phyloP scores from a whole-genome alignment of 2,113 vertebrate species.

The Melospiza melodia region DNA sequence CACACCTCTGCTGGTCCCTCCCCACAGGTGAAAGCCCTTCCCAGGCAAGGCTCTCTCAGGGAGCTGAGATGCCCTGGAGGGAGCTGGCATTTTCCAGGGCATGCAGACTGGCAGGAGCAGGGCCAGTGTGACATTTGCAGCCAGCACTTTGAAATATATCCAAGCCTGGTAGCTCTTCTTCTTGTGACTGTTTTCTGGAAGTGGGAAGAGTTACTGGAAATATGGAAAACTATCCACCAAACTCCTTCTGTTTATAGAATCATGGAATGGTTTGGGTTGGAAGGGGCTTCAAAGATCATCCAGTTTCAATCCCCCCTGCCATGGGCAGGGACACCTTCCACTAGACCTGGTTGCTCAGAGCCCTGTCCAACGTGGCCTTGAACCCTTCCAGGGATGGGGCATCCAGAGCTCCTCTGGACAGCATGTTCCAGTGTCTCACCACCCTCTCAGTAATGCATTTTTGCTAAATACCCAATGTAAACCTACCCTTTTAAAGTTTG shows the following conservation, averaged over 20 bases:
- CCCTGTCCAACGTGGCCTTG: not conserved
- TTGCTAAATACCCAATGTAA: not conserved
- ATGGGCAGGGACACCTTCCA: not conserved
- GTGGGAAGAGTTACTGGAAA: not conserved
- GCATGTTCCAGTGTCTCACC: not conserved
- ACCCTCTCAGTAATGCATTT: not conserved
- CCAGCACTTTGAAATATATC: not conserved
- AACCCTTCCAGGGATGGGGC: not conserved
- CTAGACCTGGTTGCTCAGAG: not conserved
- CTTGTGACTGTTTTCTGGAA: not conserved
- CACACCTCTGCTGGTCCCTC: not conserved
- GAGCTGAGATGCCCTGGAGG: not conserved
- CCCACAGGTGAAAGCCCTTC: not conserved
- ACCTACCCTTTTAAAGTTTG: not conserved
- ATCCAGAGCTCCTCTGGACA: not conserved
- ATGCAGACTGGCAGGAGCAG: not conserved
- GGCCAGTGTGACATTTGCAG: rapidly evolving
- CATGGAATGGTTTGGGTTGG: not conserved
- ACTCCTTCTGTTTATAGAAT: not conserved
- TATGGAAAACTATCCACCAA: not conserved
- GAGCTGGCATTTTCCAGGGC: not conserved
- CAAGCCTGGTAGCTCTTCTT: not conserved
- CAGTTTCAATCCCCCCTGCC: not conserved
- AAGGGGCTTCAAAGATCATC: not conserved
- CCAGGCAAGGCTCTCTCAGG: not conserved